Conservation (phyloP, 1,140 invertebrate species). For the Neodiprion fabricii region DNA sequence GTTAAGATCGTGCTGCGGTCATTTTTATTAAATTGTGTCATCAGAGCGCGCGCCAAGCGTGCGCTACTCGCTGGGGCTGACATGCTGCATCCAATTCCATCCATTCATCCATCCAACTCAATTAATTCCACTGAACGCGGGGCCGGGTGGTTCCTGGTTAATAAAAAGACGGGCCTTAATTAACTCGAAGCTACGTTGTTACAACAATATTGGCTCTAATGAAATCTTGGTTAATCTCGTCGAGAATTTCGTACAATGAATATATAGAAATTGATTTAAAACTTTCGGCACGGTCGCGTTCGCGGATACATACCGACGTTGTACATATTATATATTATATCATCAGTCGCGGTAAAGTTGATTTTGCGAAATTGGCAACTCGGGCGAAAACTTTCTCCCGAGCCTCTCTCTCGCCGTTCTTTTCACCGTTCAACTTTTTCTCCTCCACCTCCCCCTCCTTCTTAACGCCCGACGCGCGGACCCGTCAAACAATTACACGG, state of each 20-base stretch:
- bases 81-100: neutral
- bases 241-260: neutral
- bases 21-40: slow-evolving; percentile 6
- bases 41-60: neutral
- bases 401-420: neutral
- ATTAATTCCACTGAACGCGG: neutral
- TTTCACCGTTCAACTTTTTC: neutral
- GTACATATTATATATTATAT: neutral
- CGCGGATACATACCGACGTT: too few relatives aligned
- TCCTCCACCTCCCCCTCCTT: neutral
- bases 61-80: neutral
- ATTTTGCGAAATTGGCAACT: neutral
- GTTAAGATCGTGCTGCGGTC: slow-evolving; percentile 1
- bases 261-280: slow-evolving; percentile 2
- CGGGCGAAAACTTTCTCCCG: neutral
- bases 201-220: neutral
- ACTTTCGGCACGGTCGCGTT: neutral
- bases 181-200: neutral
- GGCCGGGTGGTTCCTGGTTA: neutral
- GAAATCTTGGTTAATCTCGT: neutral
- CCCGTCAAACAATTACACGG: slow-evolving; percentile 14
- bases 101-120: slow-evolving; percentile 5
- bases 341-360: neutral
- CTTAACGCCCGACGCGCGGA: too few relatives aligned
- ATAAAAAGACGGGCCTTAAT: slow-evolving; percentile 3